Evolutionary conservation across 2,113 vertebrate genomes (phyloP).

Genomic region (Chiloscyllium plagiosum): DNA sequence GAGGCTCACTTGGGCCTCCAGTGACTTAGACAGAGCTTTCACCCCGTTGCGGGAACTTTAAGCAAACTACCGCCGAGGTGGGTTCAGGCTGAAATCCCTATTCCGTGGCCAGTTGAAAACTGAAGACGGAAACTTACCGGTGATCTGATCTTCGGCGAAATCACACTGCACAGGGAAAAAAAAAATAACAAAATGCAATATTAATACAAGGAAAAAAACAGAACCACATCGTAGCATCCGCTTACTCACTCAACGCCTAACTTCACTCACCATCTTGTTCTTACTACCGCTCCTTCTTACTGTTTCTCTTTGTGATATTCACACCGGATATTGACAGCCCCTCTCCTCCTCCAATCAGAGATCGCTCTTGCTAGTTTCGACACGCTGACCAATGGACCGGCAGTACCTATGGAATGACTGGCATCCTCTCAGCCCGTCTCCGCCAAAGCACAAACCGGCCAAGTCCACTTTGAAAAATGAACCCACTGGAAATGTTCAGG

Average conservation of each 20-base stretch:
- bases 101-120: not conserved
- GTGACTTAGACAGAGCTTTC: not conserved
- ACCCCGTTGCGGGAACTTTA: too few species aligned
- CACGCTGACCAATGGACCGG: not conserved
- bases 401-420: not conserved
- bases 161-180: conserved; percentile 68
- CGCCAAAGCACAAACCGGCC: not conserved
- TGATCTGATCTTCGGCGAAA: conserved; percentile 82
- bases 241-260: not conserved
- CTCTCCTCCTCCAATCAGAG: not conserved
- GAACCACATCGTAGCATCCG: not conserved
- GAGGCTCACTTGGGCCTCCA: not conserved
- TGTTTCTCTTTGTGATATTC: not conserved
- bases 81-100: too few species aligned
- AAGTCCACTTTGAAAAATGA: not conserved
- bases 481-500: not conserved
- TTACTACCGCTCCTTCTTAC: not conserved
- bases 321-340: not conserved
- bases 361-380: not conserved
- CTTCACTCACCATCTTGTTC: not conserved
- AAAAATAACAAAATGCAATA: not conserved
- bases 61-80: too few species aligned
- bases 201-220: too few species aligned
- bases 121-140: conserved; percentile 61
- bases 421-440: too few species aligned